A percentile compares a stretch with the other conserved stretches of the same genome.
These are phyloP conservation scores for Drosophila vallismaia DNA, from an alignment of 2,888 invertebrate species.

Conservation along the genomic window DNA sequence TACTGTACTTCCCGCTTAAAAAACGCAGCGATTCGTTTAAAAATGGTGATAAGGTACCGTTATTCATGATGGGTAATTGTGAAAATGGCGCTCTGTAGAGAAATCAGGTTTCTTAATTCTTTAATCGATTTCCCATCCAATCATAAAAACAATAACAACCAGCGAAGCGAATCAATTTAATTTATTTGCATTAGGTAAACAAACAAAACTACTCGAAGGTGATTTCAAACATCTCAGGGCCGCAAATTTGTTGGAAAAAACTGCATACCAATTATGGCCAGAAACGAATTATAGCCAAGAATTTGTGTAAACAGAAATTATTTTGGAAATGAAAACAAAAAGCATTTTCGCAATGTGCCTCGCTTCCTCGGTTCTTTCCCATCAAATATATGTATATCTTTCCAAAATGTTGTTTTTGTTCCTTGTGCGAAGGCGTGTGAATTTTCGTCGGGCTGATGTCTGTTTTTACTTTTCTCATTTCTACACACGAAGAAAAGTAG, in stretches of 20 bases:
- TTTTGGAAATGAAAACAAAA: constrained; percentile 26
- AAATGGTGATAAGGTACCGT: not conserved
- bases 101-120: no score
- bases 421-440: constrained; percentile 34
- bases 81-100: no score
- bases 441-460: constrained; percentile 30
- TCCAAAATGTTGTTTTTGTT: constrained; percentile 2
- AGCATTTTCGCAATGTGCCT: constrained; percentile 22
- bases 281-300: constrained; percentile 29
- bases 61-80: not conserved
- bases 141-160: not conserved
- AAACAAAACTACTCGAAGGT: constrained; percentile 37
- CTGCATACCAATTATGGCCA: constrained; percentile 29
- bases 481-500: not conserved
- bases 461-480: constrained; percentile 21
- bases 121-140: not conserved
- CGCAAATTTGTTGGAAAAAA: constrained; percentile 21
- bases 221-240: constrained; percentile 32
- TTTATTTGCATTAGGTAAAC: constrained; percentile 41
- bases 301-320: constrained; percentile 26
- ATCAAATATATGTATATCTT: not conserved
- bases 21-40: no score
- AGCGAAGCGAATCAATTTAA: constrained; percentile 27
- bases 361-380: constrained; percentile 1
- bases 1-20: not conserved